Percentiles rank a stretch among this genome's conserved stretches.
Conservation (phyloP, 2,113 vertebrate species). For the Peromyscus maniculatus region DNA sequence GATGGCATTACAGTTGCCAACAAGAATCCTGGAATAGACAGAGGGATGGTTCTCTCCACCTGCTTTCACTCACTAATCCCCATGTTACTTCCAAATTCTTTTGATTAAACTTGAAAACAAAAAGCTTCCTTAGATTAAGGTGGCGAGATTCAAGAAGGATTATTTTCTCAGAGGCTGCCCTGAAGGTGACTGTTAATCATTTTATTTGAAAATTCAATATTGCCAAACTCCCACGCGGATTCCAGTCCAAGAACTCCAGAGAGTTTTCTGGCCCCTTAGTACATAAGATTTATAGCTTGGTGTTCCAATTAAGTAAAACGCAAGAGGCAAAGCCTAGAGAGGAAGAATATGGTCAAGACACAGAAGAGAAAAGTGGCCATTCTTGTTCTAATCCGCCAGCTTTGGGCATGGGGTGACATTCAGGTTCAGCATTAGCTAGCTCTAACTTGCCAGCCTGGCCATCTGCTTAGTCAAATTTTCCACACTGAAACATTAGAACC, state of each 20-base stretch:
- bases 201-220: constrained; percentile 82
- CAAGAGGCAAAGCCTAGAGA: background rate
- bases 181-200: constrained; percentile 80
- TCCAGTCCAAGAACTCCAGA: constrained; percentile 68
- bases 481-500: background rate
- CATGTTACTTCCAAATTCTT: constrained; percentile 22
- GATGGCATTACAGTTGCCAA: background rate
- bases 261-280: constrained; percentile 67
- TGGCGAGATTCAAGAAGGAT: constrained; percentile 64
- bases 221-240: constrained; percentile 65
- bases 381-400: background rate
- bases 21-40: background rate
- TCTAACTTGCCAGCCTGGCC: background rate
- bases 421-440: background rate
- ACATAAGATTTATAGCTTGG: constrained; percentile 66
- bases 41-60: background rate
- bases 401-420: background rate
- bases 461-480: background rate
- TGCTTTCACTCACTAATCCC: background rate
- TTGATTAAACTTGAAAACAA: constrained; percentile 79
- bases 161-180: constrained; percentile 78
- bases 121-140: constrained; percentile 68
- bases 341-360: background rate
- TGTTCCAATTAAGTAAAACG: constrained; percentile 47
- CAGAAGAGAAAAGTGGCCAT: constrained; percentile 32